Evolutionary conservation across 2,113 vertebrate genomes (phyloP).

Genomic region (Dasypus novemcinctus): DNA sequence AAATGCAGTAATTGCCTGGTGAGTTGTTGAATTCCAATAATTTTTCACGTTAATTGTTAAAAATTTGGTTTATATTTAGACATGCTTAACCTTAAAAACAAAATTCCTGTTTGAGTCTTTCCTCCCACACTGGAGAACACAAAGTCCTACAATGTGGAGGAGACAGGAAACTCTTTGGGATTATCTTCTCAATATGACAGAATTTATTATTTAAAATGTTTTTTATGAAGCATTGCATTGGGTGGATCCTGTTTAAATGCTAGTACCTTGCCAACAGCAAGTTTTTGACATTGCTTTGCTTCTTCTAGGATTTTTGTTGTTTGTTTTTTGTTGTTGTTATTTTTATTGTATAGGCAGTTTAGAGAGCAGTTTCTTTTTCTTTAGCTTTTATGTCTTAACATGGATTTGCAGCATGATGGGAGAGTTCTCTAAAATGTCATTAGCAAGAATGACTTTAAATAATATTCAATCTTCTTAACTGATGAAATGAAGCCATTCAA

Average conservation of each 20-base stretch:
- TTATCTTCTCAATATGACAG: slow-evolving; percentile 59
- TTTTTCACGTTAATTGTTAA: slow-evolving; percentile 39
- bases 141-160: slow-evolving; percentile 17
- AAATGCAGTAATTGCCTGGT: not conserved
- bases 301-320: not conserved
- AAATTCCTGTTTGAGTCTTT: slow-evolving; percentile 42
- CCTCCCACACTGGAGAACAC: slow-evolving; percentile 8
- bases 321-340: slow-evolving; percentile 23
- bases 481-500: not conserved
- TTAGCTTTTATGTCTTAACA: not conserved
- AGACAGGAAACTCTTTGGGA: slow-evolving; percentile 60
- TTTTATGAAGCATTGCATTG: slow-evolving; percentile 20
- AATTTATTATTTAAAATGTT: slow-evolving; percentile 54
- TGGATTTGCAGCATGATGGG: not conserved
- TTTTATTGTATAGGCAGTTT: not conserved
- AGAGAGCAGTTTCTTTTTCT: slow-evolving; percentile 29
- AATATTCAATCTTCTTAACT: not conserved
- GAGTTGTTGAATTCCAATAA: not conserved
- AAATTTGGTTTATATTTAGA: slow-evolving; percentile 45
- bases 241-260: slow-evolving; percentile 27
- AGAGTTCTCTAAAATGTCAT: not conserved
- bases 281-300: slow-evolving; percentile 16
- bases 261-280: not conserved
- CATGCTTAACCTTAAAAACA: slow-evolving; percentile 45
- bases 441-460: slow-evolving; percentile 32